phyloP scores from a whole-genome alignment of 1,140 invertebrate genomes.

The Ladona fulva region DNA sequence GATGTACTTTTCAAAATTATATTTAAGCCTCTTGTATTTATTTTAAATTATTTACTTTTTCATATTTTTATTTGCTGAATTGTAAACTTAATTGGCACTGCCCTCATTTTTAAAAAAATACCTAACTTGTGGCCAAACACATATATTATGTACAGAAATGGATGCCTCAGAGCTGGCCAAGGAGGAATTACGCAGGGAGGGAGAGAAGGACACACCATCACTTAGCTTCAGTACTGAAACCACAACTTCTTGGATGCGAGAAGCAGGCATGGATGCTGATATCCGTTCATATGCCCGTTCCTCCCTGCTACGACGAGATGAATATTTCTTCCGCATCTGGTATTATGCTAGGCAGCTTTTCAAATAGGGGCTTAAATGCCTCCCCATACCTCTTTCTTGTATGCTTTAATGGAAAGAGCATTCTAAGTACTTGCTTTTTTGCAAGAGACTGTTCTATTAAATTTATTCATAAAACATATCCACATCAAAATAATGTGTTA shows the following conservation, averaged over 20 bases:
- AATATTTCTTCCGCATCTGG: conserved; percentile 93
- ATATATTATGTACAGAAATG: not conserved
- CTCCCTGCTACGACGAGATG: conserved; percentile 68
- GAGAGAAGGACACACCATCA: conserved; percentile 52
- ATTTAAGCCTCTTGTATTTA: too few species aligned
- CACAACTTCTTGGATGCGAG: conserved; percentile 84
- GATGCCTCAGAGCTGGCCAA: not conserved
- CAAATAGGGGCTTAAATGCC: conserved; percentile 41
- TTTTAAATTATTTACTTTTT: too few species aligned
- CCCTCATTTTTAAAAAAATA: too few species aligned
- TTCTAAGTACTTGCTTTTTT: not conserved
- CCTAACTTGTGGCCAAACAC: not conserved
- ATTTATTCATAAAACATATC: not conserved
- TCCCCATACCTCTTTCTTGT: too few species aligned
- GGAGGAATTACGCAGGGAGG: not conserved
- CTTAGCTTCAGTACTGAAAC: conserved; percentile 76
- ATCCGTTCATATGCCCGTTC: conserved; percentile 78
- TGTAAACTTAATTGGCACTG: too few species aligned
- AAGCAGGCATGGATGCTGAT: conserved; percentile 86
- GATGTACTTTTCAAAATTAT: too few species aligned
- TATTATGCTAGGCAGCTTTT: conserved; percentile 74
- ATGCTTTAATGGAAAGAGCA: not conserved
- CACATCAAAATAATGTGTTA: not conserved
- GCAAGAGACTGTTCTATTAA: not conserved
- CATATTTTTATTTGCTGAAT: too few species aligned